Evolutionary conservation across 1,140 invertebrate species (phyloP).

Genomic region (Tribolium castaneum): DNA sequence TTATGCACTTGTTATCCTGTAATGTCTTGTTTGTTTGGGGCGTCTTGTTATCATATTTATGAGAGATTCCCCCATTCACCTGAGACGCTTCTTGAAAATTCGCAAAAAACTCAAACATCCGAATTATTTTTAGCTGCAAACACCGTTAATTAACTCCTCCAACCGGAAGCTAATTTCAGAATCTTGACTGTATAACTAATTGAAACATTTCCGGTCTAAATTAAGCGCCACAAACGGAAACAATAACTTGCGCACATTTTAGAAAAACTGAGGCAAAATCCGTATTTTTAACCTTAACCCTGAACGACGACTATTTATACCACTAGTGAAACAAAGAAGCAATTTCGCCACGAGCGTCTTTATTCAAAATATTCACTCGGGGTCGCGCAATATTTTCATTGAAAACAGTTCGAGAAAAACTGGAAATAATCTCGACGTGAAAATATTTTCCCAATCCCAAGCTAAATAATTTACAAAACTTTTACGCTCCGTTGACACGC

Average conservation of each 20-base stretch:
- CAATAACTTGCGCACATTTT: constrained; percentile 13
- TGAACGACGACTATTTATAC: background rate
- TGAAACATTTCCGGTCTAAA: constrained; percentile 31
- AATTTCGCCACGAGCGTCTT: background rate
- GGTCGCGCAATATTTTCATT: constrained; percentile 5
- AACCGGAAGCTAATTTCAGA: constrained; percentile 22
- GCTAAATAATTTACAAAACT: constrained; percentile 17
- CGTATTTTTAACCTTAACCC: constrained; percentile 27
- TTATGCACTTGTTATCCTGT: constrained; percentile 9
- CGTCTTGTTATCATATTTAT: constrained; percentile 11
- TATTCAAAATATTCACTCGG: background rate
- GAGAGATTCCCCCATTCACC: background rate
- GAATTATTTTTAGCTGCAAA: constrained; percentile 14
- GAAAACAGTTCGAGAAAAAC: background rate
- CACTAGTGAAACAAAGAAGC: background rate
- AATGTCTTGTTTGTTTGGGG: constrained; percentile 6
- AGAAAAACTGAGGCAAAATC: constrained; percentile 10
- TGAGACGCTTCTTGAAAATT: background rate
- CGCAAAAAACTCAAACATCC: background rate
- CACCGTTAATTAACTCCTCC: constrained; percentile 3
- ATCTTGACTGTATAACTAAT: constrained; percentile 12
- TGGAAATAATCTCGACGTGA: background rate
- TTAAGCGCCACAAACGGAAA: constrained; percentile 24
- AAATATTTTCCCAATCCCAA: constrained; percentile 8
- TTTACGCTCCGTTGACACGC: background rate